These are phyloP conservation scores for Synergus laeviventris DNA, from an alignment of 2,888 invertebrate genomes.

Conservation along the genomic window DNA sequence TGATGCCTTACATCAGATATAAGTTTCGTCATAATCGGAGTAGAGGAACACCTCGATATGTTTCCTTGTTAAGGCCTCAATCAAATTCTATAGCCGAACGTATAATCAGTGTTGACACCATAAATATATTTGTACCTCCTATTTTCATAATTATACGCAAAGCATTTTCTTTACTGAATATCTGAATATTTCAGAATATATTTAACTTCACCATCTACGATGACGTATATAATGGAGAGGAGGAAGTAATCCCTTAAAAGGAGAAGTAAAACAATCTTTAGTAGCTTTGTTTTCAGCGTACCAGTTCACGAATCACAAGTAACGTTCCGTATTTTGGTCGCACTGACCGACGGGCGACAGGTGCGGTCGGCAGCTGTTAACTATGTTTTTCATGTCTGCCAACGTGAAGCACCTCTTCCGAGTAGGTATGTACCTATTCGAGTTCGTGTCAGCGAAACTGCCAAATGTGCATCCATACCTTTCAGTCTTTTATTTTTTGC, in stretches of 20 bases:
- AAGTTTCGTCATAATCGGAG: no score
- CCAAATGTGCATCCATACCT: neutral
- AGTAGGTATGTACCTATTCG: conserved; percentile 45
- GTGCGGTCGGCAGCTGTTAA: conserved; percentile 68
- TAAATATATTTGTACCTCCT: conserved; percentile 9
- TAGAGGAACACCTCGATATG: no score
- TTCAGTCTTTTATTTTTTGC: conserved; percentile 2
- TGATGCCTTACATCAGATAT: no score
- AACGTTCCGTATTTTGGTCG: conserved; percentile 67
- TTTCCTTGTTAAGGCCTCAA: neutral
- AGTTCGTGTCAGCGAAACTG: conserved; percentile 22
- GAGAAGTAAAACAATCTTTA: neutral
- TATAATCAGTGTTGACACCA: neutral
- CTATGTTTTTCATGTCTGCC: conserved; percentile 65
- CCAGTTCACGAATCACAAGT: conserved; percentile 49
- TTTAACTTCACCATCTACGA: neutral
- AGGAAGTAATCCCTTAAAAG: neutral
- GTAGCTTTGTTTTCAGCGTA: conserved; percentile 15
- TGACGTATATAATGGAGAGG: neutral
- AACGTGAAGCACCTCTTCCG: conserved; percentile 51
- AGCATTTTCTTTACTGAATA: neutral
- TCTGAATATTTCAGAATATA: neutral
- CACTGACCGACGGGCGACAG: conserved; percentile 70
- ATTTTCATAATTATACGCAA: neutral
- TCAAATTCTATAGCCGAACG: neutral